Evolutionary conservation across 35 echinoderm and acorn worm genomes (phyloP).

Genomic region (Antedon bifida): DNA sequence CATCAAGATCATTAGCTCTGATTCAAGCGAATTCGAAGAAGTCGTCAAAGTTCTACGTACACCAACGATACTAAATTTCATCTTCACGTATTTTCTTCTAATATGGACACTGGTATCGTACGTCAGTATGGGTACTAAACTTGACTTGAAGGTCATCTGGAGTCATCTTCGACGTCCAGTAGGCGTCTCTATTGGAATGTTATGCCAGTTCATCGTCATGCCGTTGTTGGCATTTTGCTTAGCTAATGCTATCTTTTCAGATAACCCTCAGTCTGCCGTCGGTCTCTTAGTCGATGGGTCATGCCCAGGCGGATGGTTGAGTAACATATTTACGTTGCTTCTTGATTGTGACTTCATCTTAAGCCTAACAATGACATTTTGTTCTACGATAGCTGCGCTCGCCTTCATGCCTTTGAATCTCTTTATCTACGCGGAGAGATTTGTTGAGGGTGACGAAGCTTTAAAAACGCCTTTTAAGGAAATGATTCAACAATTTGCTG

Average conservation of each 20-base stretch:
- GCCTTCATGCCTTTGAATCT: slow-evolving; percentile 68
- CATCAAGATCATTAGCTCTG: slow-evolving; percentile 11
- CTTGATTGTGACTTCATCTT: slow-evolving; percentile 57
- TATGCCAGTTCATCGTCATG: slow-evolving; percentile 89
- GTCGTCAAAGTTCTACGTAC: slow-evolving; percentile 34
- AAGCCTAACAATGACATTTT: slow-evolving; percentile 67
- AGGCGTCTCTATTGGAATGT: slow-evolving; percentile 54
- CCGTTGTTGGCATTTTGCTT: slow-evolving; percentile 54
- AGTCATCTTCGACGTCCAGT: slow-evolving; percentile 43
- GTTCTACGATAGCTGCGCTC: slow-evolving; percentile 46
- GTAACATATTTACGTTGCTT: slow-evolving; percentile 51
- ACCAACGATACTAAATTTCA: slow-evolving; percentile 8
- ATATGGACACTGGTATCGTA: slow-evolving; percentile 55
- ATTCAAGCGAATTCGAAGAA: slow-evolving; percentile 1
- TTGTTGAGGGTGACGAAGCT: slow-evolving; percentile 12
- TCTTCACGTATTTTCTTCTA: slow-evolving; percentile 32
- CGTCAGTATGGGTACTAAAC: slow-evolving; percentile 65
- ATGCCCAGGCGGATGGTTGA: slow-evolving; percentile 55
- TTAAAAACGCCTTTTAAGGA: slow-evolving; percentile 43
- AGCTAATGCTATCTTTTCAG: slow-evolving; percentile 15
- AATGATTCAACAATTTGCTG: slow-evolving; percentile 32
- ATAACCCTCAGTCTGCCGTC: slow-evolving; percentile 16
- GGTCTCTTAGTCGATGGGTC: slow-evolving; percentile 42
- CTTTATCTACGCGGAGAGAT: slow-evolving; percentile 31
- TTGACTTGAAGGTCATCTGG: slow-evolving; percentile 30